Base-by-base conservation (phyloP, 2,888 invertebrate species). In the Hemistola chrysoprasaria region DNA sequence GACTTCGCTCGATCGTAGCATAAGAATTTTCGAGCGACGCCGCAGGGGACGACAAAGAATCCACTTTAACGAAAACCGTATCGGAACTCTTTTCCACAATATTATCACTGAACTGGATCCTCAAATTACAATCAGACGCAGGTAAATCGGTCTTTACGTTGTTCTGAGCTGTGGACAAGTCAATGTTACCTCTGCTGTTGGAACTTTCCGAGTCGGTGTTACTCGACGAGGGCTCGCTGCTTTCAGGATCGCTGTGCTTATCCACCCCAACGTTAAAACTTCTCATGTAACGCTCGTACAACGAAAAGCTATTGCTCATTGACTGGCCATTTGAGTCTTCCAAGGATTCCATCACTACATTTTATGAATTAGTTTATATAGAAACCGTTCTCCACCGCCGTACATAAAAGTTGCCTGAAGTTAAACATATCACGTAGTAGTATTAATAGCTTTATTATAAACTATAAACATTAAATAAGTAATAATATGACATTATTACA, bases 281-380 rank as follows among this genome's bases (percentile, higher is more conserved):
- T 69, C 80, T 75, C 72, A 87, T 71, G 56, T 86, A 88, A 26
- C 86, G 77, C 49, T 85, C 84, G 47, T 88, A 88, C 49, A 87
- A 63, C 56, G 84, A 85, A 69, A 87, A 83, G 68, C 80, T 84
- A 68, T 86, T 81, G 71, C 79, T 84, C 76, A 80, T 67, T 37
- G 86, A 85, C 64, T 75, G 79, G 69, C 83, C 79, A 73, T 85
- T 84, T 42, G 87, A 81, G 66, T 85, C 83, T 69, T 80, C 81
- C 50, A 80, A 71, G 63, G 84, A 78, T 82, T 85, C 87, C 87
- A 88, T 87, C 63, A 70, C 70, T 71, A 68, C 74, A 76, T 72
- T 66, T 57, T 71, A 9, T 40, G 24, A 16, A 26, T 22, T 37
- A 37, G 4, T 23, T 22, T 5, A 36, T 44, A 54, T 16, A 16